phyloP scores from a whole-genome alignment of 2,113 vertebrate genomes.

The Oncorhynchus nerka region DNA sequence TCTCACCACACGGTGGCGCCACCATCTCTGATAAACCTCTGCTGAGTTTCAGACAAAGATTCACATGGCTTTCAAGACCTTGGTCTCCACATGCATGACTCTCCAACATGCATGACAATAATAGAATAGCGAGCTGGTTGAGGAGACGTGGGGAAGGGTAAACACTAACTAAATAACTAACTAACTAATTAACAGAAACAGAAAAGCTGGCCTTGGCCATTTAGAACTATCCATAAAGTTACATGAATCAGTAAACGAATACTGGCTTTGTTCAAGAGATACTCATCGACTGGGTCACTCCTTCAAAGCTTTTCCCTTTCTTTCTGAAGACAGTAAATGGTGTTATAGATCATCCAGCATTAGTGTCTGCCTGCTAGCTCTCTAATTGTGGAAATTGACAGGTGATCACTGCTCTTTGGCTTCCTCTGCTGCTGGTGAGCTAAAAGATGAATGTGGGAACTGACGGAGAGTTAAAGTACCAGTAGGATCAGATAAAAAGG shows the following conservation, averaged over 20 bases:
- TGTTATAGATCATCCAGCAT: not conserved
- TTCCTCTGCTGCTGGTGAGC: conserved; percentile 57
- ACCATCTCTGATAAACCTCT: conserved; percentile 36
- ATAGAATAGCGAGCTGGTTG: conserved; percentile 37
- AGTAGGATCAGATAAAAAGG: conserved; percentile 8
- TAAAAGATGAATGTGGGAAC: conserved; percentile 22
- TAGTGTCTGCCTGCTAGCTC: conserved; percentile 14
- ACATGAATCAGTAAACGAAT: conserved; percentile 16
- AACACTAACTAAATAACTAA: not conserved
- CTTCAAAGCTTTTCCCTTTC: not conserved
- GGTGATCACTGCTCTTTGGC: conserved; percentile 53
- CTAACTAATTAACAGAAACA: conserved; percentile 23
- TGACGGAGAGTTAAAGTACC: conserved; percentile 21
- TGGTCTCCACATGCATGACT: conserved; percentile 30
- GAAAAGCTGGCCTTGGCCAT: conserved; percentile 1
- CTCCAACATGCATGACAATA: conserved; percentile 47
- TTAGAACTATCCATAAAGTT: not conserved
- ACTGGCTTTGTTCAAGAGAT: conserved; percentile 15
- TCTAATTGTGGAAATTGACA: not conserved
- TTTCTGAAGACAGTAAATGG: not conserved
- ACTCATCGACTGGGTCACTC: not conserved
- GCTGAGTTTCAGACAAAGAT: conserved; percentile 28
- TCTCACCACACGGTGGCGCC: conserved; percentile 33
- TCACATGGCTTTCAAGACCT: conserved; percentile 47
- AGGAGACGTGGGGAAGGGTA: conserved; percentile 9